Conservation (phyloP, 2,888 invertebrate genomes). For the Callimorpha dominula region DNA sequence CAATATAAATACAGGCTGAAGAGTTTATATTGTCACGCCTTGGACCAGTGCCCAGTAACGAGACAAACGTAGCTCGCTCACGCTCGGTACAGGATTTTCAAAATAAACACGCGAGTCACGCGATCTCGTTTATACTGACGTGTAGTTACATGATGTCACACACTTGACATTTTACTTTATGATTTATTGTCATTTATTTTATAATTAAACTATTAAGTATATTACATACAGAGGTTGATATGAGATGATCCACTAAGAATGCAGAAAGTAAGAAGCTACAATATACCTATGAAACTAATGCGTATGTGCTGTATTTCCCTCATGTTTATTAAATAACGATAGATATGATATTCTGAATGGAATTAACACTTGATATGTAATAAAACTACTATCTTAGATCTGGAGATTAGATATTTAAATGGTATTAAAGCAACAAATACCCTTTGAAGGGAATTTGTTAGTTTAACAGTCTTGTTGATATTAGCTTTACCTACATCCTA, state of each 20-base stretch:
- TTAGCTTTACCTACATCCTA: too few relatives aligned
- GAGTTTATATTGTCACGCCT: slow-evolving; percentile 1
- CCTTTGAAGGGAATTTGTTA: too few relatives aligned
- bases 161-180: too few relatives aligned
- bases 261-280: too few relatives aligned
- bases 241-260: too few relatives aligned
- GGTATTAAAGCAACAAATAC: too few relatives aligned
- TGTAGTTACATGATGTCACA: too few relatives aligned
- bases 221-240: too few relatives aligned
- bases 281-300: neutral
- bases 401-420: neutral
- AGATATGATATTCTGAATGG: neutral
- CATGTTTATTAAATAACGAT: neutral
- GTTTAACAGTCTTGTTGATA: too few relatives aligned
- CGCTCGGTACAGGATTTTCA: neutral
- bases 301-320: neutral
- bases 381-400: neutral
- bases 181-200: too few relatives aligned
- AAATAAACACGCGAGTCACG: slow-evolving; percentile 1
- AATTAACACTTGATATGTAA: neutral
- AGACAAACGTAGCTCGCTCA: neutral
- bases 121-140: neutral
- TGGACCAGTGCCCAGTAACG: neutral
- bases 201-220: too few relatives aligned
- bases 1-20: slow-evolving; percentile 2